Base-by-base conservation (phyloP, 2,797 vertebrate species). In the Babyrousa celebensis region DNA sequence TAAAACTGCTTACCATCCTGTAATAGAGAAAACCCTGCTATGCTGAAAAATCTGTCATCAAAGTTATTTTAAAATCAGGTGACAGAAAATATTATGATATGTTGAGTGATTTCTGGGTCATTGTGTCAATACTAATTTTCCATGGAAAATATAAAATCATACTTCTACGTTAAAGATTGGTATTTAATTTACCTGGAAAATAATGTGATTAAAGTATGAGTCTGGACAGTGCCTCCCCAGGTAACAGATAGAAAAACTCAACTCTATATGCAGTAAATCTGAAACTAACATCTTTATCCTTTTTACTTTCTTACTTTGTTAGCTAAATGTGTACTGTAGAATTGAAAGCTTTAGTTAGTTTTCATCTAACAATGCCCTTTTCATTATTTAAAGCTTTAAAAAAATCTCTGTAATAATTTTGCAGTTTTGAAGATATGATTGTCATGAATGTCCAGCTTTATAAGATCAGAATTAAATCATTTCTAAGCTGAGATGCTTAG, bases 381-480 rank as follows among this genome's bases (percentile, higher is more conserved):
- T 82, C 91, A 95, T 91, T 91, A 96, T 96, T 95, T 94, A 94
- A 67, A 96, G 71, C n/a, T 97, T 97, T 96, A 91, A 96, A 91
- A 70, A 95, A 65, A 96, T 97, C 62, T 77, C 63, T 68, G 86
- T 15, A 0, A 85, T 98, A 96, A 96, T 98, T 97, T 89, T 96
- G 84, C 91, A 86, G 79, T 93, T 96, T 72, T 97, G 97, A 97
- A 97, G 68, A 98, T 96, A 70, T 96, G 54, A 93, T 96, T 98
- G 96, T 97, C 96, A 96, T 97, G 97, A 98, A 98, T 86, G 96
- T 92, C 93, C 96, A 95, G 62, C 56, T 96, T 91, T 27, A 97
- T 95, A 96, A 96, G 96, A 93, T 60, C 94, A 95, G 95, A 98
- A 97, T 96, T 96, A 98, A 98, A 98, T 97, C 0, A 97, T 98